phyloP scores from a whole-genome alignment of 2,113 vertebrate genomes.

The Sterna hirundo region DNA sequence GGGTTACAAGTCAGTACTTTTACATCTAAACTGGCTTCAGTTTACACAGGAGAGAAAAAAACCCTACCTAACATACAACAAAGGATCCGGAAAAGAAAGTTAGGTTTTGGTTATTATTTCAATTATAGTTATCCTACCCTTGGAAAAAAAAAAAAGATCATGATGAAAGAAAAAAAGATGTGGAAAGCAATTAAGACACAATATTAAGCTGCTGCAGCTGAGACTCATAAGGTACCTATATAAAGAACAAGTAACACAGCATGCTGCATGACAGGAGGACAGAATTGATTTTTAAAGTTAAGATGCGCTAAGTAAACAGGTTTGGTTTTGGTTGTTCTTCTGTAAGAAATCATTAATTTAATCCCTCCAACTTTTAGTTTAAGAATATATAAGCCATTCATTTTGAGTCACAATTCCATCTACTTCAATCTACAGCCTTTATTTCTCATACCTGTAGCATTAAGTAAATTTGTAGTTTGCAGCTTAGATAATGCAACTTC shows the following conservation, averaged over 20 bases:
- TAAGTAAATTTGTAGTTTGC: background rate
- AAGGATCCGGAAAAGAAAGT: slow-evolving; percentile 26
- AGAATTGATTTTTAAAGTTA: slow-evolving; percentile 16
- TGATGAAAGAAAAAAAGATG: slow-evolving; percentile 18
- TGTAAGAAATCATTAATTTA: slow-evolving; percentile 5
- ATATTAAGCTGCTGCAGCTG: slow-evolving; percentile 41
- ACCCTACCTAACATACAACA: background rate
- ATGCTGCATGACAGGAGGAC: background rate
- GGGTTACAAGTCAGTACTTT: background rate
- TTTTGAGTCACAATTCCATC: background rate
- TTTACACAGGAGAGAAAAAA: background rate
- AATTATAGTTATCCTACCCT: slow-evolving; percentile 20
- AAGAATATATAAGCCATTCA: slow-evolving; percentile 18
- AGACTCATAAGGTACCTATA: slow-evolving; percentile 6
- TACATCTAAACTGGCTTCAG: background rate
- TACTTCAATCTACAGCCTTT: background rate
- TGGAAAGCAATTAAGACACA: slow-evolving; percentile 32
- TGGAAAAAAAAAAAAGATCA: slow-evolving; percentile 21
- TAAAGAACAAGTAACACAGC: background rate
- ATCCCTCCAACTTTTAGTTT: slow-evolving; percentile 8
- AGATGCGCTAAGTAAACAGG: background rate
- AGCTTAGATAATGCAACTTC: background rate
- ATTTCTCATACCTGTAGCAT: background rate
- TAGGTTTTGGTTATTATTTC: slow-evolving; percentile 58
- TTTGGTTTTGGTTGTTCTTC: background rate